Base-by-base conservation (phyloP, 1,140 invertebrate genomes). In the Platyscapa corneri region DNA sequence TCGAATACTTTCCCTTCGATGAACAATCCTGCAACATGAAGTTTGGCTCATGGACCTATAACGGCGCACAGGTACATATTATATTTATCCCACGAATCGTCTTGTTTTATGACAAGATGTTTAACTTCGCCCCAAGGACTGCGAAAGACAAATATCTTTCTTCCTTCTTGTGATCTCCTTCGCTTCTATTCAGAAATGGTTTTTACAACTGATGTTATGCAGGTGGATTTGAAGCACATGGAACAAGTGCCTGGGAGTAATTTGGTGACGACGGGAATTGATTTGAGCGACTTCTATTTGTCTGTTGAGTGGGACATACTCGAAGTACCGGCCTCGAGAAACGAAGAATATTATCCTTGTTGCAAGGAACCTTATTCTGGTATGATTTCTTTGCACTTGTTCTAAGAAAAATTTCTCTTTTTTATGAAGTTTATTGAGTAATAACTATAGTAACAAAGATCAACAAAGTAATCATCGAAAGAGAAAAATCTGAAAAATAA, bases 261-360 rank as follows among this genome's bases (percentile, higher is more conserved):
- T 90, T 94, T 97, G 30, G 97, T 98, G 37, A 96, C 97, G 87
- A 95, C 97, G 53, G 97, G 98, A 37, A 97, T 99, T 37, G 98
- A 99, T 92, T 94, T 99, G 72, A 97, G 97, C 53, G 98, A 99
- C 91, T 99, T 99, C 94, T 99, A 99, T 93, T 97, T 97, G 94
- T 99, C 97, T 37, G 98, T 99, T 18, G 99, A 99, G 94, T 99
- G 99, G 99, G 99, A 99, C 93, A 98, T 99, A 90, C 95, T 99
- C 77, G 97, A 98, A 94, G 99, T 99, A 77, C 98, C 99, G 70
- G 98, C 97, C 72, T 97, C 97, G 72, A 96, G 97, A 95, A 98
- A 98, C 89, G 97, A 98, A 91, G 97, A 98, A 91, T 98, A 98
- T 87, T 99, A 98, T 92, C 97, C 97, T 0, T 97, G 96, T 88